Percentiles rank a stretch among this genome's conserved stretches.
These are phyloP conservation scores for Neodiprion virginianus DNA, from an alignment of 1,140 invertebrate species.

Conservation along the genomic window DNA sequence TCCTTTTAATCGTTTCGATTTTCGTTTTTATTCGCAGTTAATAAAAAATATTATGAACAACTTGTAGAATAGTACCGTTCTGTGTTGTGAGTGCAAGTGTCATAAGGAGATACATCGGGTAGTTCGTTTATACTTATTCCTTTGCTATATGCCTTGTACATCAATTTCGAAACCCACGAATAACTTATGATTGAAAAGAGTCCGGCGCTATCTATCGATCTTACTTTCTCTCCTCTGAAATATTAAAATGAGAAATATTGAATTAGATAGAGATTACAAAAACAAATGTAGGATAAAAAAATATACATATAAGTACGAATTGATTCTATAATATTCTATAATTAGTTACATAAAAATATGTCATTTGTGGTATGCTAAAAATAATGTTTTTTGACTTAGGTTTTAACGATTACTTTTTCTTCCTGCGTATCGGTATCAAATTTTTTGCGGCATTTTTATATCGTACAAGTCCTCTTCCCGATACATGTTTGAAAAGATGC, in stretches of 20 bases:
- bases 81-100: constrained; percentile 62
- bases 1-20: neutral
- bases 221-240: constrained; percentile 40
- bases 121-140: constrained; percentile 58
- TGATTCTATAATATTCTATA: neutral
- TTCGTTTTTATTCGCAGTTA: neutral
- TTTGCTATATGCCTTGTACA: constrained; percentile 65
- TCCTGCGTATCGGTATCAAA: constrained; percentile 35
- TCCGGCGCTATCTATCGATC: constrained; percentile 61
- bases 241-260: neutral
- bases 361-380: neutral
- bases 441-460: constrained; percentile 36
- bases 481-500: constrained; percentile 21
- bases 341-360: no score
- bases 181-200: constrained; percentile 65
- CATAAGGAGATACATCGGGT: constrained; percentile 61
- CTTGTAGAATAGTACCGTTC: constrained; percentile 45
- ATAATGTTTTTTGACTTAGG: neutral
- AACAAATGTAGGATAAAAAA: no score
- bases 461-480: constrained; percentile 27
- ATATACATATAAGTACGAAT: neutral
- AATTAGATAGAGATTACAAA: no score
- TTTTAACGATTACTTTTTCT: constrained; percentile 21
- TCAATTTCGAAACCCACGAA: constrained; percentile 67
- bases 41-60: neutral